phyloP scores from a whole-genome alignment of 1,140 invertebrate genomes.

The Anastrepha obliqua region DNA sequence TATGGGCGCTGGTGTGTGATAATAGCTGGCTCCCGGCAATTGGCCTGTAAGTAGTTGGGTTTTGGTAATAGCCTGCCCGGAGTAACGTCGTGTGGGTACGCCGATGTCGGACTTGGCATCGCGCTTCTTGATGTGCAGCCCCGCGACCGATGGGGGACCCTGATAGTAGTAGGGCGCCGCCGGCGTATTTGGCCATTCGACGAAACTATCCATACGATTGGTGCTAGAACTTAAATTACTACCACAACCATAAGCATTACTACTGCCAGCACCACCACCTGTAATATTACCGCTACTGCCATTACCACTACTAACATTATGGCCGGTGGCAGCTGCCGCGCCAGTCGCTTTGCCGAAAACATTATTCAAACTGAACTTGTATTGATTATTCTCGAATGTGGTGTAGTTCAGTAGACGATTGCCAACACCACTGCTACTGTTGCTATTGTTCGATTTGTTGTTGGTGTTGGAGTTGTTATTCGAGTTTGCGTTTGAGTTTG shows the following conservation, averaged over 20 bases:
- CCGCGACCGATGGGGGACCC: slow-evolving; percentile 63
- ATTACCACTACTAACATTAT: slow-evolving; percentile 59
- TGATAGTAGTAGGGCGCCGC: slow-evolving; percentile 71
- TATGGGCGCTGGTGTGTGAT: slow-evolving; percentile 65
- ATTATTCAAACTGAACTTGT: slow-evolving; percentile 74
- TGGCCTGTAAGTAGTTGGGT: slow-evolving; percentile 68
- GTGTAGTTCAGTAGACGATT: slow-evolving; percentile 72
- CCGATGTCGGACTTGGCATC: slow-evolving; percentile 73
- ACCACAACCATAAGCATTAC: slow-evolving; percentile 63
- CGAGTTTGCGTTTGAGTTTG: background rate
- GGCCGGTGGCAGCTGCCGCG: slow-evolving; percentile 63
- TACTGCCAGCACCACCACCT: slow-evolving; percentile 61
- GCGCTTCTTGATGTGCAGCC: slow-evolving; percentile 64
- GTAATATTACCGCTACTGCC: slow-evolving; percentile 58
- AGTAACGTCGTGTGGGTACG: slow-evolving; percentile 69
- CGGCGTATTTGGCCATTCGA: slow-evolving; percentile 71
- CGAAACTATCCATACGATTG: slow-evolving; percentile 67
- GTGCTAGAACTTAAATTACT: slow-evolving; percentile 58
- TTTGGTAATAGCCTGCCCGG: slow-evolving; percentile 69
- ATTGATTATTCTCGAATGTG: slow-evolving; percentile 73
- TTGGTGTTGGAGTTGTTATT: slow-evolving; percentile 51
- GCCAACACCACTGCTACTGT: slow-evolving; percentile 62
- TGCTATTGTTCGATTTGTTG: slow-evolving; percentile 34
- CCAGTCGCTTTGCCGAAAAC: slow-evolving; percentile 58
- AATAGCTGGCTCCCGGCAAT: slow-evolving; percentile 66